A percentile compares a stretch with the other conserved stretches of the same genome.
phyloP scores from a whole-genome alignment of 2,797 vertebrate genomes.

The Manis javanica region DNA sequence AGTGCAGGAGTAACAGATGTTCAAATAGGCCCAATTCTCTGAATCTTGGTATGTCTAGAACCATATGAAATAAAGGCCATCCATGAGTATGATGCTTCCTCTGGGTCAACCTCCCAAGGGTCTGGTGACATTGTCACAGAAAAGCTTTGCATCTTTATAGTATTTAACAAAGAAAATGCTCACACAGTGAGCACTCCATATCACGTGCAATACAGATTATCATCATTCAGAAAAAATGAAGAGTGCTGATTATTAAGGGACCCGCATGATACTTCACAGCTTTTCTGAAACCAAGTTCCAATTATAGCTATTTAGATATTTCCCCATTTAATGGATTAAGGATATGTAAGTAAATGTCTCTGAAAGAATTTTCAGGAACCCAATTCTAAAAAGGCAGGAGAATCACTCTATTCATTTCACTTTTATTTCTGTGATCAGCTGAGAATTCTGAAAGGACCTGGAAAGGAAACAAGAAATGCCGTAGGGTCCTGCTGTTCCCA shows the following conservation, averaged over 20 bases:
- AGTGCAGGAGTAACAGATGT: constrained; percentile 90
- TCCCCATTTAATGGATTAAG: constrained; percentile 88
- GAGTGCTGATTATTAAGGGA: constrained; percentile 87
- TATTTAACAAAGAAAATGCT: constrained; percentile 88
- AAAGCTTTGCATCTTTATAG: constrained; percentile 88
- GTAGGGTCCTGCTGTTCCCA: constrained; percentile 84
- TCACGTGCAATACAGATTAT: constrained; percentile 90
- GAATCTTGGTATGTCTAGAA: constrained; percentile 92
- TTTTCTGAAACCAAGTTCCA: constrained; percentile 91
- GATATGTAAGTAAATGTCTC: constrained; percentile 90
- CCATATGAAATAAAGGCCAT: constrained; percentile 91
- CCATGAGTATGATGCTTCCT: constrained; percentile 89
- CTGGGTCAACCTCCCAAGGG: constrained; percentile 83
- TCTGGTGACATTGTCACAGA: constrained; percentile 89
- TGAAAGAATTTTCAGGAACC: constrained; percentile 85
- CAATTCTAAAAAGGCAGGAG: constrained; percentile 88
- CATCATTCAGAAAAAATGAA: constrained; percentile 90
- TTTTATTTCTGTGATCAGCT: constrained; percentile 82
- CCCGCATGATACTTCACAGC: constrained; percentile 91
- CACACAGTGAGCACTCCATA: constrained; percentile 81
- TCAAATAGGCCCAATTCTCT: constrained; percentile 89
- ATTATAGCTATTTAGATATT: constrained; percentile 86
- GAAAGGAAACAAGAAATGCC: constrained; percentile 86
- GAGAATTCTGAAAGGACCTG: constrained; percentile 87
- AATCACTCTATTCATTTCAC: constrained; percentile 90